Evolutionary conservation across 2,797 vertebrate genomes (phyloP), one percentile per base, ranked within the genome.

Genomic region (Coracias cyanogaster): DNA sequence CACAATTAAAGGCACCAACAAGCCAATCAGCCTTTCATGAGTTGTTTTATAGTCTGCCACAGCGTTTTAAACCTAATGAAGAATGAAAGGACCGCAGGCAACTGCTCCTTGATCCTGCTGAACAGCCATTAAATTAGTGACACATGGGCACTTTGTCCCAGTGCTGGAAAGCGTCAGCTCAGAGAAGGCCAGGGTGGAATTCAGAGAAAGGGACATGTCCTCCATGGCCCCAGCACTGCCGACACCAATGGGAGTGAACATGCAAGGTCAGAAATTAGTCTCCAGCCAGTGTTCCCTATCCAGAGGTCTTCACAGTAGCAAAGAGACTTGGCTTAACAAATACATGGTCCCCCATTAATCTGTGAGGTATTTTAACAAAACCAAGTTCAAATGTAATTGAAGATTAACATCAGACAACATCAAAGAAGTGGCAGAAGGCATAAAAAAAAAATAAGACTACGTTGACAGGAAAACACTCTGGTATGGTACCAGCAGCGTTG

Each of bases 331-430:
- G 43, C 33, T 66, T 66, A 80, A 82, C 33, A 79, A 52, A 24
- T 35, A 4, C 2, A 33, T 4, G 12, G 60, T 86, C 29, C 24
- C 16, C 37, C 19, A 39, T 21, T 71, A 73, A 77, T 37, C 18
- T 78, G 43, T 43, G 43, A 93, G 69, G 29, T 54, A 41, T 45
- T 92, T 89, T 79, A 90, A 85, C 52, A 89, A 85, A 93, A 73
- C 3, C 69, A 46, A 71, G 24, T 80, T 90, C 43, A 89, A 87
- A 70, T 19, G 37, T 51, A 94, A 55, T 48, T 49, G 35, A 57
- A 85, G 61, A 87, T 70, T 48, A 89, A 77, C 54, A 82, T 35
- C 45, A 82, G 58, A 33, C 48, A 71, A 64, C 72, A 91, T 57
- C 57, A 86, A 73, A 86, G n/a, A 48, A 83, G 33, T 15, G 21